A percentile compares a stretch with the other conserved stretches of the same genome.
Evolutionary conservation across 1,140 invertebrate species (phyloP).

Genomic region (Plectrocnemia conspersa): DNA sequence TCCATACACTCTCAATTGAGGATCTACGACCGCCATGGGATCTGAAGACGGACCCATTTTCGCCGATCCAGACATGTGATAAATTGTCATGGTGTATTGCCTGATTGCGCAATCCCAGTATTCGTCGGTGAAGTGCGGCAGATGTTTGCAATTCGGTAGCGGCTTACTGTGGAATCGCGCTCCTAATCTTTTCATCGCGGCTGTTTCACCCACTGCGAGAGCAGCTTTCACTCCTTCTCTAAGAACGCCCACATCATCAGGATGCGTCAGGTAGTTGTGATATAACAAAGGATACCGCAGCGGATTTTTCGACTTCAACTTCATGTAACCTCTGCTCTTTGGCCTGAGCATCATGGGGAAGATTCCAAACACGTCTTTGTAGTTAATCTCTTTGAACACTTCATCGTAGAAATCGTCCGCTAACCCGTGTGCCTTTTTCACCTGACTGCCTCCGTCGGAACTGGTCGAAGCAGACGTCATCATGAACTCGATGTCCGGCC

Average conservation of each 20-base stretch:
- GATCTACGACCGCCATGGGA: slow-evolving; percentile 77
- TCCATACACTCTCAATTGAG: slow-evolving; percentile 70
- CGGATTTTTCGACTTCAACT: slow-evolving; percentile 72
- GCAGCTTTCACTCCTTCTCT: slow-evolving; percentile 81
- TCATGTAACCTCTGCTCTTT: slow-evolving; percentile 75
- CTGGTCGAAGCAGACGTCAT: slow-evolving; percentile 73
- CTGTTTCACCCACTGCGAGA: slow-evolving; percentile 70
- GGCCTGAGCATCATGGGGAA: slow-evolving; percentile 85
- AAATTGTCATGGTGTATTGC: slow-evolving; percentile 83
- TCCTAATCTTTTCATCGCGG: slow-evolving; percentile 68
- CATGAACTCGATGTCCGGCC: slow-evolving; percentile 90
- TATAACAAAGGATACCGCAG: slow-evolving; percentile 79
- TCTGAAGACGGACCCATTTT: slow-evolving; percentile 80
- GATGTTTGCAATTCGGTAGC: slow-evolving; percentile 73
- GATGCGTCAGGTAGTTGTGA: slow-evolving; percentile 84
- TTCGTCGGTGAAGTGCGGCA: slow-evolving; percentile 70
- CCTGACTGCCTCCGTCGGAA: slow-evolving; percentile 72
- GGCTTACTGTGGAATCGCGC: slow-evolving; percentile 66
- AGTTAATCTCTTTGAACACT: slow-evolving; percentile 63
- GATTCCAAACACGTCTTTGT: slow-evolving; percentile 69
- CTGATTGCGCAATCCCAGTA: slow-evolving; percentile 77
- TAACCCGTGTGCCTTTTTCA: slow-evolving; percentile 72
- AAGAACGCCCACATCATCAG: slow-evolving; percentile 71
- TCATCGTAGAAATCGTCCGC: slow-evolving; percentile 75
- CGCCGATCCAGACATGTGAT: slow-evolving; percentile 76